These are phyloP conservation scores for Schizothorax lantsangensis DNA, from an alignment of 2,797 vertebrate species.

Conservation along the genomic window DNA sequence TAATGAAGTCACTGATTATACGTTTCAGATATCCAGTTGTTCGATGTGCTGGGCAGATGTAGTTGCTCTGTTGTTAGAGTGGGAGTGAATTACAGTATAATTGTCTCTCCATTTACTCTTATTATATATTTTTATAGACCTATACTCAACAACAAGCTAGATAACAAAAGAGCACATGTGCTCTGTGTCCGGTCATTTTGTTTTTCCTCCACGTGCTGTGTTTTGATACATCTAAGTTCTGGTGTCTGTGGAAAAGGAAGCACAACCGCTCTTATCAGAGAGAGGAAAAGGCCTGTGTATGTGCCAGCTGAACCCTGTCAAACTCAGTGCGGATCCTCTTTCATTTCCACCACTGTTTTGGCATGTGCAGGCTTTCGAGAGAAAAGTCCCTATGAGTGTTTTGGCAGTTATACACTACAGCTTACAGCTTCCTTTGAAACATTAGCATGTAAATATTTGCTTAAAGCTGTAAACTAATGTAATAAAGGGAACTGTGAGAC, in stretches of 20 bases:
- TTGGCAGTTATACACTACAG: neutral
- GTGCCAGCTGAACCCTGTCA: conserved; percentile 63
- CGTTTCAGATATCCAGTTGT: conserved; percentile 49
- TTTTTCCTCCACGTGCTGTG: conserved; percentile 47
- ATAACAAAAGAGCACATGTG: conserved; percentile 15
- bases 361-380: conserved; percentile 58
- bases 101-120: conserved; percentile 43
- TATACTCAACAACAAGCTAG: conserved; percentile 33
- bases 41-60: conserved; percentile 26
- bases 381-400: conserved; percentile 19
- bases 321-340: conserved; percentile 63
- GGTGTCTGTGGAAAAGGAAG: conserved; percentile 64
- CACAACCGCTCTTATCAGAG: conserved; percentile 69
- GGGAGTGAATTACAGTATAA: neutral
- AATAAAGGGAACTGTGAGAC: neutral
- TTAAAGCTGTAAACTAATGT: neutral
- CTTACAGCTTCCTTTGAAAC: conserved; percentile 11
- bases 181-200: conserved; percentile 4
- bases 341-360: conserved; percentile 57
- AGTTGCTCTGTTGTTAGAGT: conserved; percentile 3
- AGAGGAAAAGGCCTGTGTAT: conserved; percentile 60
- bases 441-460: conserved; percentile 18
- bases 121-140: conserved; percentile 42
- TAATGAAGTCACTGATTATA: conserved; percentile 48
- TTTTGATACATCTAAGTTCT: conserved; percentile 66